Evolutionary conservation across 1,140 invertebrate species (phyloP).

Genomic region (Bombus polaris): DNA sequence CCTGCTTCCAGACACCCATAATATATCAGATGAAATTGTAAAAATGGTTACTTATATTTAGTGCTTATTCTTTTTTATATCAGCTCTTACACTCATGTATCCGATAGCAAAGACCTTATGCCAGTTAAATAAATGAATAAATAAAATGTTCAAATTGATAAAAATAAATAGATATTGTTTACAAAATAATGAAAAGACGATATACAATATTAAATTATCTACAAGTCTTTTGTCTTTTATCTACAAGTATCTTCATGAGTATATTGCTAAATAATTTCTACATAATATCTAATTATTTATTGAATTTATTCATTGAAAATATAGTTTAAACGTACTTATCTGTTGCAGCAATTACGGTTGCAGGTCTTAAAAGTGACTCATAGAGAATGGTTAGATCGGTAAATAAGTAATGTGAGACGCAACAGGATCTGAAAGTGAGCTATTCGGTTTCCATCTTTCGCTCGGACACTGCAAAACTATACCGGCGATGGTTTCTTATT

Average conservation of each 20-base stretch:
- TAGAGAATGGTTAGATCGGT: constrained; percentile 37
- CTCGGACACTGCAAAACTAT: background rate
- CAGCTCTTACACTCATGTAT: too few relatives aligned
- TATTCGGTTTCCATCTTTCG: constrained; percentile 58
- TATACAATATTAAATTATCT: background rate
- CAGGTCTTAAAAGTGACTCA: constrained; percentile 52
- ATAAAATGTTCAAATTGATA: background rate
- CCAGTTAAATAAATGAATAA: background rate
- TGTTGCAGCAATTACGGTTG: constrained; percentile 32
- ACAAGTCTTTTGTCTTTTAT: background rate
- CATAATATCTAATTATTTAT: background rate
- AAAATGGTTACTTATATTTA: too few relatives aligned
- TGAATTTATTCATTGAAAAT: background rate
- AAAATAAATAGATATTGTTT: too few relatives aligned
- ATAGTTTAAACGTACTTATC: background rate
- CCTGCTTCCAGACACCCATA: too few relatives aligned
- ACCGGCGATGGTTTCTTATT: background rate
- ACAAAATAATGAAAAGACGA: too few relatives aligned
- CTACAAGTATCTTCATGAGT: background rate
- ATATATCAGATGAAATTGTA: too few relatives aligned
- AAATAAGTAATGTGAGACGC: constrained; percentile 55
- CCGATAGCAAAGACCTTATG: too few relatives aligned
- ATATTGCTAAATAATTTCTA: background rate
- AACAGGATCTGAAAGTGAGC: constrained; percentile 71
- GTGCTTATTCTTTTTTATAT: too few relatives aligned